These are phyloP conservation scores for Achatina immaculata DNA, from an alignment of 1,140 invertebrate species.

Conservation along the genomic window DNA sequence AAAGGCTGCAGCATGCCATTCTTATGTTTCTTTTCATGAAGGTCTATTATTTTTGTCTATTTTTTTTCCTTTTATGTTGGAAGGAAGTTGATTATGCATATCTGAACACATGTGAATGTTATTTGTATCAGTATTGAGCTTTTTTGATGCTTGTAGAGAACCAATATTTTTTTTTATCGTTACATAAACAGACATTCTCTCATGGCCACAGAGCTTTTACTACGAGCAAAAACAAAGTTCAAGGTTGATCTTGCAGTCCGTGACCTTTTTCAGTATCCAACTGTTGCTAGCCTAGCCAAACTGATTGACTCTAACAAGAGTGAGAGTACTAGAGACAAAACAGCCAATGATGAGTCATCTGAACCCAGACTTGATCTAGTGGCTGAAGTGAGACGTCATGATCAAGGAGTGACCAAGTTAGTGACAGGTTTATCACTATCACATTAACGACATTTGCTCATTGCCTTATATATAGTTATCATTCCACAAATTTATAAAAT, in stretches of 20 bases:
- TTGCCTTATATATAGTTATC: too few species aligned
- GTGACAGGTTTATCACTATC: conserved; percentile 22
- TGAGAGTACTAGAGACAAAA: not conserved
- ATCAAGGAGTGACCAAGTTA: conserved; percentile 68
- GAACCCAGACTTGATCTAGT: conserved; percentile 58
- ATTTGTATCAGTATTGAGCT: too few species aligned
- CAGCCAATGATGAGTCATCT: not conserved
- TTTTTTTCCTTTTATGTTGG: too few species aligned
- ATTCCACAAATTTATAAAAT: too few species aligned
- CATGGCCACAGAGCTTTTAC: conserved; percentile 71
- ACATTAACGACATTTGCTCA: too few species aligned
- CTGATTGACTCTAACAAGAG: conserved; percentile 60
- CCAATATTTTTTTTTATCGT: too few species aligned
- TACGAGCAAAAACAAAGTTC: conserved; percentile 67
- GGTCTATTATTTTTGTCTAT: too few species aligned
- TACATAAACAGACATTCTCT: conserved; percentile 73
- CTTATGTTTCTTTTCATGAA: too few species aligned
- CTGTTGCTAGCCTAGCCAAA: conserved; percentile 66
- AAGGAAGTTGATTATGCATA: too few species aligned
- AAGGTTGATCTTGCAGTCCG: conserved; percentile 63
- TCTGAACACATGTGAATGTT: too few species aligned
- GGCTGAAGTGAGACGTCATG: conserved; percentile 69
- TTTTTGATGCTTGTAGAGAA: too few species aligned
- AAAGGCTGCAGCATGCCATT: too few species aligned
- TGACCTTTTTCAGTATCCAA: conserved; percentile 70